Base-by-base conservation (phyloP, 2,888 invertebrate genomes). In the Oscheius myriophilus region DNA sequence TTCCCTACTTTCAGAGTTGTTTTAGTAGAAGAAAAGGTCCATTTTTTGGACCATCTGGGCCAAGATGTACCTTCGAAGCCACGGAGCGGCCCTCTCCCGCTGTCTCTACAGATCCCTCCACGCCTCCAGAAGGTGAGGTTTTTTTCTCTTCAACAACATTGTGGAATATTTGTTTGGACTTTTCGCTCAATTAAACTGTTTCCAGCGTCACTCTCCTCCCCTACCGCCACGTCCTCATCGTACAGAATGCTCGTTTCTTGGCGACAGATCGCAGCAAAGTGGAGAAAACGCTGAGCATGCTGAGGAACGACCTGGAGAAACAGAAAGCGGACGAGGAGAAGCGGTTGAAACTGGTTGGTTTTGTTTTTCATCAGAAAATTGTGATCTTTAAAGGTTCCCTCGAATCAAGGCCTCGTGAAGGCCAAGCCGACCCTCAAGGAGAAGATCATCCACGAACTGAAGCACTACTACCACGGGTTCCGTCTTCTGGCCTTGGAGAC, bases 391-490 rank as follows among this genome's bases (percentile, higher is more conserved):
- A 9, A 73, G 73, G 69, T 73, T 21, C 25, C 72, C 11, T 54
- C 54, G 0, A 68, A 66, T 7, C 68, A 67, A 21, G 69, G 71
- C 26, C 73, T 73, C 14, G 54, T 66, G 0, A 18, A 21, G 11
- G 69, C 53, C 11, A 71, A 67, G 33, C 73, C 72, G 41, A 73
- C 79, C 18, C 54, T 79, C n/a, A 75, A 75, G 57, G 76, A 76
- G 14, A 59, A 70, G 65, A 70, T 96, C 57, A 91, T 92, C 87
- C 92, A 92, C 86, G 97, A 96, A 88, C 68, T 93, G 18, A 87
- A 87, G 71, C 98, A 98, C 89, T 97, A 96, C 87, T 97, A 96
- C 87, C 95, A 98, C 89, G 98, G 98, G 1, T 97, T 98, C 88
- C 91, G 93, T 64, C 89, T 99, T 78, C 89, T 99, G 12, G 93